A percentile compares a stretch with the other conserved stretches of the same genome.
phyloP scores from a whole-genome alignment of 2,888 invertebrate species.

The Ormyrus nitidulus region DNA sequence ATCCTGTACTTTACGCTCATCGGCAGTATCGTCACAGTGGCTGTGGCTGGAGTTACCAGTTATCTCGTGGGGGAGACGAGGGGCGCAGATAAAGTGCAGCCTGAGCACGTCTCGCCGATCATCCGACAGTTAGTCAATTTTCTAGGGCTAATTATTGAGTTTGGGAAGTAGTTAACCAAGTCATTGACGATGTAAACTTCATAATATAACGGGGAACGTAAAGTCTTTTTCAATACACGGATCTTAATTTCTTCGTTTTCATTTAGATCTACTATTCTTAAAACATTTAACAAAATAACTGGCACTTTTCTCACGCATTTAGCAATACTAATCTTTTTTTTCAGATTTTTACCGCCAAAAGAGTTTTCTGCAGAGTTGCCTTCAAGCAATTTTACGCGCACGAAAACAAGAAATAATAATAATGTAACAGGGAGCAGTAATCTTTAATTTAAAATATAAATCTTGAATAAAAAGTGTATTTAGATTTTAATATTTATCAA shows the following conservation, averaged over 20 bases:
- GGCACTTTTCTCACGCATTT: too few species aligned
- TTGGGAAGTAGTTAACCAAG: not conserved
- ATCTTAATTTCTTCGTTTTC: not conserved
- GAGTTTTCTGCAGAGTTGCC: slow-evolving; percentile 2
- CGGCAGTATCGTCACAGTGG: slow-evolving; percentile 78
- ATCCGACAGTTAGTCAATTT: slow-evolving; percentile 74
- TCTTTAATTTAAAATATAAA: too few species aligned
- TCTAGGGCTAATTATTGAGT: not conserved
- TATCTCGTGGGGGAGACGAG: slow-evolving; percentile 78
- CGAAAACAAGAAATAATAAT: not conserved
- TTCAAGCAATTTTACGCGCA: too few species aligned
- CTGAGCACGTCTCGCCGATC: slow-evolving; percentile 79
- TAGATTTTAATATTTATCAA: too few species aligned
- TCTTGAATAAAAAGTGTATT: too few species aligned
- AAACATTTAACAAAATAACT: too few species aligned
- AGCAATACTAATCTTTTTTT: not conserved
- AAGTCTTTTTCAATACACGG: not conserved
- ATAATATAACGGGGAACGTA: not conserved
- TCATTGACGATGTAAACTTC: not conserved
- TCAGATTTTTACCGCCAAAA: slow-evolving; percentile 14
- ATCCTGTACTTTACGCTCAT: slow-evolving; percentile 83
- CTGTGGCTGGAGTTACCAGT: slow-evolving; percentile 81
- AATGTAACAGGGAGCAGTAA: not conserved
- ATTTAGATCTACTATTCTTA: too few species aligned
- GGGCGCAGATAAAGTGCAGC: slow-evolving; percentile 76